Base-by-base conservation (phyloP, 2,888 invertebrate species). In the Cataglyphis albicans region DNA sequence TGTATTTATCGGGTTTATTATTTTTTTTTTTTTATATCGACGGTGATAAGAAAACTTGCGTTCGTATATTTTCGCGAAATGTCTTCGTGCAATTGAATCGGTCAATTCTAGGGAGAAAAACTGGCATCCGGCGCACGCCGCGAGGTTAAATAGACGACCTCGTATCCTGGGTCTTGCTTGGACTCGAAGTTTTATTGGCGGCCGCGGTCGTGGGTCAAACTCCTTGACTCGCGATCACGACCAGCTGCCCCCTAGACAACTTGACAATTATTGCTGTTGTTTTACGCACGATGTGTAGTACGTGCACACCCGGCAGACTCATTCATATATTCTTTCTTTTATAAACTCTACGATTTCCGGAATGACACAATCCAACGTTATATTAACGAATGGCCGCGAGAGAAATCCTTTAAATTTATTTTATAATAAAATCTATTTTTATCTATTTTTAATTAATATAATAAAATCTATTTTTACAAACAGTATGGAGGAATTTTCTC, bases 91-190 rank as follows among this genome's bases (percentile, higher is more conserved):
- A 92, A 93, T 91, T 91, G 89, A 89, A 89, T 90, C 87, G 89
- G 91, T 89, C 91, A 92, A 93, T 92, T 93, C 90, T 90, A 75
- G 86, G 89, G 90, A 93, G 91, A 92, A 92, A 93, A 93, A 93
- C 91, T 93, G 93, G 92, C 94, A 94, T 94, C 94, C 94, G 94
- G 94, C 94, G 94, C 87, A 91, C 93, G 93, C 93, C 93, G 90
- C 89, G 91, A 90, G 94, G 94, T 94, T 92, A 94, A 94, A 89
- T 92, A 90, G 91, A 86, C 92, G 94, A 94, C 94, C 94, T 91
- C 93, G 94, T 94, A 94, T 94, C 94, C 93, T 94, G 93, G 93
- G 92, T 93, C 93, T 93, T 90, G 87, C 89, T 89, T 87, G 89
- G 89, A 84, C 90, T 89, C 91, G 89, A 44, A 88, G 89, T 90